Evolutionary conservation across 1,140 invertebrate species (phyloP).

Genomic region (Euura lappo): DNA sequence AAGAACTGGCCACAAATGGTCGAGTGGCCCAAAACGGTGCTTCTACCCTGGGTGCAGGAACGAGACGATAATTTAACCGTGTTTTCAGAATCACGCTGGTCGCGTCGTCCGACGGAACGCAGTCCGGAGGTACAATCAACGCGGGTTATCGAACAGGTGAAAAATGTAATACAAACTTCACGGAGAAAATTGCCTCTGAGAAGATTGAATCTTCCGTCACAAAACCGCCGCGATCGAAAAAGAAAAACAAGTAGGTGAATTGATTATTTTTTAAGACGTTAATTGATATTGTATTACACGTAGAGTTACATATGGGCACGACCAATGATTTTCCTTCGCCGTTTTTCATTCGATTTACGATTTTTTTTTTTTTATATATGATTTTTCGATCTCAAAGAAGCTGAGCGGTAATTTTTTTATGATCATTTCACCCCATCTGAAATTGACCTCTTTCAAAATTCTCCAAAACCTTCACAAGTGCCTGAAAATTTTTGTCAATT

Average conservation of each 20-base stretch:
- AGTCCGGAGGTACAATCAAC: constrained; percentile 27
- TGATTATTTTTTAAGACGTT: too few relatives aligned
- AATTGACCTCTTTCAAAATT: too few relatives aligned
- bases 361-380: too few relatives aligned
- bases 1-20: not conserved
- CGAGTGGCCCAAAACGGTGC: not conserved
- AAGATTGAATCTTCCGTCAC: constrained; percentile 41
- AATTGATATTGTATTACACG: too few relatives aligned
- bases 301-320: too few relatives aligned
- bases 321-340: too few relatives aligned
- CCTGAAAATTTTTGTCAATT: too few relatives aligned
- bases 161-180: constrained; percentile 42
- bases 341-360: too few relatives aligned
- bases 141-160: constrained; percentile 39
- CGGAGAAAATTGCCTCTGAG: constrained; percentile 33
- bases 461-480: too few relatives aligned
- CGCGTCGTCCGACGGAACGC: constrained; percentile 44
- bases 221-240: constrained; percentile 52
- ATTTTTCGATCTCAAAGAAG: too few relatives aligned
- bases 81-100: constrained; percentile 53
- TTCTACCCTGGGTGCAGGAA: not conserved
- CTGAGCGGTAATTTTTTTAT: too few relatives aligned
- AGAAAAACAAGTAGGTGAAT: constrained; percentile 50
- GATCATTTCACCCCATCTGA: too few relatives aligned
- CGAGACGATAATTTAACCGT: not conserved